Percentiles rank a stretch among this genome's conserved stretches.
phyloP scores from a whole-genome alignment of 2,797 vertebrate genomes.

The Neomorphus geoffroyi region DNA sequence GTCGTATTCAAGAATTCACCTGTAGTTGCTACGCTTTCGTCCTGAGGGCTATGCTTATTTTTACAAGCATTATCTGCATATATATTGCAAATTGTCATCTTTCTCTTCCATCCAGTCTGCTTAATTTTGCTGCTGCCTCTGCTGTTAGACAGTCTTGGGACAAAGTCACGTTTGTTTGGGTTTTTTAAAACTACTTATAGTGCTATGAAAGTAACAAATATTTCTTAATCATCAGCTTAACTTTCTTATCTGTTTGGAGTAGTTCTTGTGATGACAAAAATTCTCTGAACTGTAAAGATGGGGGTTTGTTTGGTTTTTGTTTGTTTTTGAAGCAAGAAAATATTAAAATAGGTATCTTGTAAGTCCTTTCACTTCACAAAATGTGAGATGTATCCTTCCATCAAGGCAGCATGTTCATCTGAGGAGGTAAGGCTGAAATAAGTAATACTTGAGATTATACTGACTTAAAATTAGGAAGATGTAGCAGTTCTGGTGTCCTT shows the following conservation, averaged over 20 bases:
- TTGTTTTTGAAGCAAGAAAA: background rate
- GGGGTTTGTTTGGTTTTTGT: background rate
- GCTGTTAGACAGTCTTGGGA: background rate
- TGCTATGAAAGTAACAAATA: background rate
- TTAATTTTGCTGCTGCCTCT: background rate
- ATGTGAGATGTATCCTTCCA: background rate
- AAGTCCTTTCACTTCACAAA: background rate
- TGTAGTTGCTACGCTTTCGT: background rate
- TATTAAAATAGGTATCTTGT: background rate
- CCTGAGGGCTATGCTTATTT: background rate
- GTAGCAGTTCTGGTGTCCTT: background rate
- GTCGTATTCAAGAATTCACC: background rate
- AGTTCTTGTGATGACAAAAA: background rate
- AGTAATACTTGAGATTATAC: background rate
- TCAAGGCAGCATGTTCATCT: background rate
- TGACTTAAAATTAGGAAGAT: background rate
- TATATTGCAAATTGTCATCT: background rate
- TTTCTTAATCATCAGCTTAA: background rate
- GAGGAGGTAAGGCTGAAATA: background rate
- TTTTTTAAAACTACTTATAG: background rate
- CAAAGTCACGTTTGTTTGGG: background rate
- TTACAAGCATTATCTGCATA: background rate
- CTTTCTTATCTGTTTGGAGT: background rate
- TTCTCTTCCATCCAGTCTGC: background rate
- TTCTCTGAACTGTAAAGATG: background rate